Conservation (phyloP, 2,888 invertebrate genomes). For the Tachina fera region DNA sequence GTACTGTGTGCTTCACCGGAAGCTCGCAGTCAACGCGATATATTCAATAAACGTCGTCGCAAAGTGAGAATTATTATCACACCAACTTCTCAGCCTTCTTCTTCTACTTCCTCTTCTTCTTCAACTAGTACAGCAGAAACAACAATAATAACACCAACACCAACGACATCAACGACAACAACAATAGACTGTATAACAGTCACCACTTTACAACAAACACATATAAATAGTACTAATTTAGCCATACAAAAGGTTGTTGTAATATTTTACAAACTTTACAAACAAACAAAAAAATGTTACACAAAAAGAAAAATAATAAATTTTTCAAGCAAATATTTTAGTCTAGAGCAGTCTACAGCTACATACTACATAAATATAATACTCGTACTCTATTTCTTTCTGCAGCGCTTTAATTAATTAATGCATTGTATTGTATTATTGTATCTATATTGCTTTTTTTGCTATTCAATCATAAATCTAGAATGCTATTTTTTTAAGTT, state of each 20-base stretch:
- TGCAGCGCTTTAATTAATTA: slow-evolving; percentile 39
- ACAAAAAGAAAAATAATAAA: slow-evolving; percentile 7
- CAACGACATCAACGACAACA: slow-evolving; percentile 60
- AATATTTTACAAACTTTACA: slow-evolving; percentile 17
- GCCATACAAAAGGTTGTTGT: slow-evolving; percentile 69
- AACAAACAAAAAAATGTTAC: slow-evolving; percentile 3
- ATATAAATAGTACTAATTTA: slow-evolving; percentile 43
- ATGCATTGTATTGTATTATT: slow-evolving; percentile 42
- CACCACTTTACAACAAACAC: slow-evolving; percentile 49
- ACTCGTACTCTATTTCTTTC: not conserved
- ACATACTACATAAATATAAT: not conserved
- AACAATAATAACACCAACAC: slow-evolving; percentile 54
- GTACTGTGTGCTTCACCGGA: slow-evolving; percentile 72
- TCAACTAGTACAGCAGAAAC: slow-evolving; percentile 12
- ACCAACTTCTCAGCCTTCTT: slow-evolving; percentile 42
- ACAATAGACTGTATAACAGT: slow-evolving; percentile 49
- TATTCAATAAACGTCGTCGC: slow-evolving; percentile 76
- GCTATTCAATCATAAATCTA: slow-evolving; percentile 36
- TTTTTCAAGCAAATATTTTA: slow-evolving; percentile 35
- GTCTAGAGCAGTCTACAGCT: slow-evolving; percentile 46
- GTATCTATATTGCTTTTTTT: slow-evolving; percentile 48
- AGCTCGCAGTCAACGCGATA: slow-evolving; percentile 75
- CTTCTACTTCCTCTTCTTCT: not conserved
- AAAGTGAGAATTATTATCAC: slow-evolving; percentile 74
- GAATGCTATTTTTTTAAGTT: slow-evolving; percentile 57